Conservation (phyloP, 2,888 invertebrate genomes). For the Zeuzera pyrina region DNA sequence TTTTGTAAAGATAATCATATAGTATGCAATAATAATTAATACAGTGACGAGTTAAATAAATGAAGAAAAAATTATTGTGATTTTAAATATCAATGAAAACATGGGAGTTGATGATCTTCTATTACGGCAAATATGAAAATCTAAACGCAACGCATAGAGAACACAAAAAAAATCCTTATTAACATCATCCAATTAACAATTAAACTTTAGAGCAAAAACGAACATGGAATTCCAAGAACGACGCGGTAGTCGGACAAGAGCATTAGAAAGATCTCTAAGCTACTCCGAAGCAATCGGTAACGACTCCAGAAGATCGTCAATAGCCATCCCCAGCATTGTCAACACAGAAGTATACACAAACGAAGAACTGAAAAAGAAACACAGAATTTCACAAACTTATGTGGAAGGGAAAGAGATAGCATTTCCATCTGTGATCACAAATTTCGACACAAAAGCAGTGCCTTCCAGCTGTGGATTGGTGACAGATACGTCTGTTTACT, state of each 20-base stretch:
- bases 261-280: conserved; percentile 54
- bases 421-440: conserved; percentile 32
- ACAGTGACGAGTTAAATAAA: too few species aligned
- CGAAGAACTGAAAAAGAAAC: conserved; percentile 58
- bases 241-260: conserved; percentile 40
- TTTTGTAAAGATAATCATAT: too few species aligned
- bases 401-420: conserved; percentile 60
- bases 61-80: too few species aligned
- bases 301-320: conserved; percentile 43
- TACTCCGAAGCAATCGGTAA: conserved; percentile 63
- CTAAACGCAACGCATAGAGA: too few species aligned
- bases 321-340: conserved; percentile 52
- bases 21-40: too few species aligned
- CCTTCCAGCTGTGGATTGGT: conserved; percentile 24
- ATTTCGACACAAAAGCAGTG: conserved; percentile 24
- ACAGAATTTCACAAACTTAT: conserved; percentile 56
- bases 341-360: conserved; percentile 57
- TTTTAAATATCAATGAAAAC: too few species aligned
- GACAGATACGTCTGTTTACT: conserved; percentile 37
- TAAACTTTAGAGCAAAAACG: conserved; percentile 19
- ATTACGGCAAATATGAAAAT: too few species aligned
- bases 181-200: too few species aligned
- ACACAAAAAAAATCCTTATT: too few species aligned
- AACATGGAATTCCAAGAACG: conserved; percentile 27
- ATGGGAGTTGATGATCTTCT: too few species aligned